phyloP scores from a whole-genome alignment of 2,113 vertebrate genomes.

The Agapornis roseicollis region DNA sequence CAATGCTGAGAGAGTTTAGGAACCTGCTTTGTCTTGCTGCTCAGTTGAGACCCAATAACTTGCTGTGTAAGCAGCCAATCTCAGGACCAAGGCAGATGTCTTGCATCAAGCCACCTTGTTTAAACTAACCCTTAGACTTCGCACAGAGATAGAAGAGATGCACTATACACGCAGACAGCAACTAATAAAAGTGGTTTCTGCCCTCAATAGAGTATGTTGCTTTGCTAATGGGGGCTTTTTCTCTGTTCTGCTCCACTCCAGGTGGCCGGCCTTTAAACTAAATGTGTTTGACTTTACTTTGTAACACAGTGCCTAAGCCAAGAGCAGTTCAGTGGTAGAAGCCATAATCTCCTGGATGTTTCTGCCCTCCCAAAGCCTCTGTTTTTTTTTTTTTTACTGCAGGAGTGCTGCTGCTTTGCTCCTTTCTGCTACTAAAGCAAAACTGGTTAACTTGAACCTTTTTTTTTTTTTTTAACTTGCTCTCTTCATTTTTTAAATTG shows the following conservation, averaged over 20 bases:
- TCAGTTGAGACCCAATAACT: accelerated
- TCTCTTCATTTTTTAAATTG: background rate
- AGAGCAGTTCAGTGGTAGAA: background rate
- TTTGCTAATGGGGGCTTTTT: background rate
- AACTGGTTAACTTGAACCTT: background rate
- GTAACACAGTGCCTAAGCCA: accelerated
- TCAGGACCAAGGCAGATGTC: background rate
- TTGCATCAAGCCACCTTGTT: background rate
- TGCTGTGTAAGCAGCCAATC: background rate
- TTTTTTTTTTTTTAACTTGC: background rate
- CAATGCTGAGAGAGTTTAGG: background rate
- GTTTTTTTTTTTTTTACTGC: background rate
- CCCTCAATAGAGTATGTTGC: background rate
- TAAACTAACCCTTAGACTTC: background rate
- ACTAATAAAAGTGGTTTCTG: background rate
- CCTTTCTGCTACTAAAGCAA: background rate
- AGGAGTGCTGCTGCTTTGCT: background rate
- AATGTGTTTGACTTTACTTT: background rate
- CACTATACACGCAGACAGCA: background rate
- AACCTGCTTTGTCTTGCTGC: background rate
- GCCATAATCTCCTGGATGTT: background rate
- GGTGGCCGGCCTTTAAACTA: constrained; percentile 6
- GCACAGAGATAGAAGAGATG: accelerated
- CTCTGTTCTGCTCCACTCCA: background rate
- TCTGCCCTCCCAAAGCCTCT: background rate